These are phyloP conservation scores for Hypanus sabinus DNA, from an alignment of 2,113 vertebrate species.

Conservation along the genomic window DNA sequence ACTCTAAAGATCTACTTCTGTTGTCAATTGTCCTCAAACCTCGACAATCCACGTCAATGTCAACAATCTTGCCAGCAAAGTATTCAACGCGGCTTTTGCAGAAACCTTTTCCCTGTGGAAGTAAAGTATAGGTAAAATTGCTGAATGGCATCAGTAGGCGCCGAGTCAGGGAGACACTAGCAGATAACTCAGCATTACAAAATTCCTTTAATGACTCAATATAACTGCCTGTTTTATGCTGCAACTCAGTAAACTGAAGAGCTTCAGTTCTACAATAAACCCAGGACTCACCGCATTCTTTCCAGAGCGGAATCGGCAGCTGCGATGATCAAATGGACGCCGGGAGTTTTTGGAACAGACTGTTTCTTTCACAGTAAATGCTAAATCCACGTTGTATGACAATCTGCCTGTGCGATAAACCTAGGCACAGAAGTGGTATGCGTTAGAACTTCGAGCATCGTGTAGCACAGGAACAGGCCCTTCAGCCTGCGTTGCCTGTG, in stretches of 20 bases:
- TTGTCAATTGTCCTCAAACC: not conserved
- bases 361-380: conserved; percentile 25
- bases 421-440: not conserved
- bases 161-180: not conserved
- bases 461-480: not conserved
- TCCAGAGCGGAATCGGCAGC: not conserved
- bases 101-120: not conserved
- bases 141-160: not conserved
- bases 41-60: not conserved
- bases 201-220: not conserved
- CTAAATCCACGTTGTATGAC: conserved; percentile 25
- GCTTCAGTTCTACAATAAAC: not conserved
- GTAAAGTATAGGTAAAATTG: not conserved
- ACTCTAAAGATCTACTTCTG: not conserved
- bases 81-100: conserved; percentile 12
- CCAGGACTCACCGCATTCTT: not conserved
- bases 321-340: conserved; percentile 1
- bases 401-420: conserved; percentile 20
- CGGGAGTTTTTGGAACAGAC: conserved; percentile 16
- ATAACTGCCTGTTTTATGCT: not conserved
- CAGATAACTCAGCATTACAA: not conserved
- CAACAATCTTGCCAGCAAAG: not conserved
- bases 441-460: too few relatives aligned
- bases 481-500: not conserved
- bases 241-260: not conserved